Base-by-base conservation (phyloP, 2,888 invertebrate genomes). In the Artemia sinica region DNA sequence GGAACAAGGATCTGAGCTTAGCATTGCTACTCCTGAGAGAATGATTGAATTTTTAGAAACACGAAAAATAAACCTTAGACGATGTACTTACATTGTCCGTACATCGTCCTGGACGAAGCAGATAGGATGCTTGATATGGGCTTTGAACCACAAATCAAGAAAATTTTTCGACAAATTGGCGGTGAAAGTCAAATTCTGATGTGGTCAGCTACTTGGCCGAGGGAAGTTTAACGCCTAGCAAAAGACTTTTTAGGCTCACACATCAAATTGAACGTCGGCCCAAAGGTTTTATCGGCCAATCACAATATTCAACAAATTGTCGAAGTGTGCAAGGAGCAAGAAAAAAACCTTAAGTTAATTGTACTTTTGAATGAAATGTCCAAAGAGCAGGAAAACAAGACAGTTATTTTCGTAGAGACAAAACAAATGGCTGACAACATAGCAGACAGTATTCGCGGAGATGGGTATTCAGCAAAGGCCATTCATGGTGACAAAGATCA, bases 401-500 rank as follows among this genome's bases (percentile, higher is more conserved):
- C 85, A 1, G 82, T 87, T 68, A 83, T 87, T 72, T 87, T 87
- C 76, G 84, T 84, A 49, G 85, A 86, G 76, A 87, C 86, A 0
- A 87, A 87, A 75, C 79, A 84, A 67, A 84, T 84, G 76, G 85
- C 85, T 58, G 86, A 87, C 76, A 84, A 85, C 69, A 80, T 86
- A 52, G 83, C 85, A 9, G 77, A 84, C 71, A 79, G 80, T 72
- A 83, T 87, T 76, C 81, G 84, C 70, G 79, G 82, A 72, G 82
- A 83, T 74, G 86, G 85, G 76, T 83, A 75, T 82, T 86, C 84
- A 73, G 90, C 85, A 72, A 87, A 86, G 69, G 88, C 88, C 77
- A 95, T 96, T 83, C 95, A 96, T 76, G 95, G 95, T 69, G 95
- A 96, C 78, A 96, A 95, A 80, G 89, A 90, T 51, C 95, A 95